Evolutionary conservation across 1,140 invertebrate genomes (phyloP).

Genomic region (Ips nitidus): DNA sequence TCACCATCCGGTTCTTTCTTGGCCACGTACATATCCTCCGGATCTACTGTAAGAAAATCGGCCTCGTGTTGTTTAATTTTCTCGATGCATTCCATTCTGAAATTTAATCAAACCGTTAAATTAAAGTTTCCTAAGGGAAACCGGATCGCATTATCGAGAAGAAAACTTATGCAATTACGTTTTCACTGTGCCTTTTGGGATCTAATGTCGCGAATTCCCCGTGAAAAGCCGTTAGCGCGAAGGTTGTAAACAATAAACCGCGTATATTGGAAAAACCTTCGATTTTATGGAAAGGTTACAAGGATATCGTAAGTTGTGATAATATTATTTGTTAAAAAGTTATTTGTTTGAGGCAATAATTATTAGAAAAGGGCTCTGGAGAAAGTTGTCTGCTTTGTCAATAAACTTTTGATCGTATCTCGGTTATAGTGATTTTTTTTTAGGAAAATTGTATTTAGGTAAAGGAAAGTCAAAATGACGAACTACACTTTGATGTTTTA

Average conservation of each 20-base stretch:
- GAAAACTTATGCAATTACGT: background rate
- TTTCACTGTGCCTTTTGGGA: background rate
- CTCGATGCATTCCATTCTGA: slow-evolving; percentile 71
- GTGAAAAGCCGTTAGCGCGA: background rate
- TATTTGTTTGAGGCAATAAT: too few relatives aligned
- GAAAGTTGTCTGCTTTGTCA: too few relatives aligned
- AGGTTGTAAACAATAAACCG: background rate
- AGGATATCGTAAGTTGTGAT: background rate
- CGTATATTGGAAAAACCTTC: background rate
- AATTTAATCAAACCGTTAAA: slow-evolving; percentile 16
- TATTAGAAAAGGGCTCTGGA: too few relatives aligned
- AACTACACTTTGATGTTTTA: too few relatives aligned
- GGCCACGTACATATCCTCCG: slow-evolving; percentile 83
- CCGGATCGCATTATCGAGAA: background rate
- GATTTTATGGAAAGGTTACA: background rate
- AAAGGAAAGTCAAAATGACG: too few relatives aligned
- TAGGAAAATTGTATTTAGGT: too few relatives aligned
- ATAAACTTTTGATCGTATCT: too few relatives aligned
- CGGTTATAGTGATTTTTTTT: too few relatives aligned
- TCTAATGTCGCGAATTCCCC: background rate
- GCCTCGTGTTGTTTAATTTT: slow-evolving; percentile 72
- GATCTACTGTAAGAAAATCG: slow-evolving; percentile 78
- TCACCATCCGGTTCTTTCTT: slow-evolving; percentile 65
- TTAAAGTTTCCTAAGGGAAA: background rate
- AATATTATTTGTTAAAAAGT: too few relatives aligned